Conservation (phyloP, 1,140 invertebrate genomes). For the Caenorhabditis elegans region DNA sequence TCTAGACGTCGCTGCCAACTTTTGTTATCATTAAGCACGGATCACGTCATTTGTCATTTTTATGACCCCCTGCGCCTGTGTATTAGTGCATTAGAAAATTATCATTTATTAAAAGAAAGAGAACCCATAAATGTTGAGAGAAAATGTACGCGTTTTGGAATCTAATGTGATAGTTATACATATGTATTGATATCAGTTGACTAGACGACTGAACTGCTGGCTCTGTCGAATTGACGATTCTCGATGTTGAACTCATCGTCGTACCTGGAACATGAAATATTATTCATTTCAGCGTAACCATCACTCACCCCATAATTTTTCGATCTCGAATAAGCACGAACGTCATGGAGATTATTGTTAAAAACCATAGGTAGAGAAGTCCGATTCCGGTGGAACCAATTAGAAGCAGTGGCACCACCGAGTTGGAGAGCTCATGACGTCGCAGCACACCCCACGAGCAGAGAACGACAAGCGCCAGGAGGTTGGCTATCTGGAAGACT, state of each 20-base stretch:
- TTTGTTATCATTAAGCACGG: no score
- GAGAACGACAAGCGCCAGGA: background rate
- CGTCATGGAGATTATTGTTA: background rate
- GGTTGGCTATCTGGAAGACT: background rate
- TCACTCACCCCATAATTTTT: background rate
- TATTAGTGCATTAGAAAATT: no score
- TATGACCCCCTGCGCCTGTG: no score
- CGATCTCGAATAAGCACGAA: background rate
- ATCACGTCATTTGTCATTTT: no score
- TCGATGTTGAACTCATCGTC: background rate
- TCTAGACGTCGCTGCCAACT: no score
- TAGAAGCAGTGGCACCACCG: background rate
- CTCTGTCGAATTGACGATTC: background rate
- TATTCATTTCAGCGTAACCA: no score
- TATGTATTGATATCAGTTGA: no score
- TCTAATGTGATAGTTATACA: no score
- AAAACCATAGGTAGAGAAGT: background rate
- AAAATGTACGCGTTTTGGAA: no score
- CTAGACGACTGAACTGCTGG: constrained; percentile 12
- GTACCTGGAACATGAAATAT: background rate
- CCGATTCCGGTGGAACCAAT: background rate
- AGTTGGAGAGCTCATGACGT: background rate
- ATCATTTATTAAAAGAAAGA: no score
- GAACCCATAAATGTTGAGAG: no score
- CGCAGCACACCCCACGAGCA: background rate